These are phyloP conservation scores for Scopus umbretta DNA, from an alignment of 2,113 vertebrate species.

Conservation along the genomic window DNA sequence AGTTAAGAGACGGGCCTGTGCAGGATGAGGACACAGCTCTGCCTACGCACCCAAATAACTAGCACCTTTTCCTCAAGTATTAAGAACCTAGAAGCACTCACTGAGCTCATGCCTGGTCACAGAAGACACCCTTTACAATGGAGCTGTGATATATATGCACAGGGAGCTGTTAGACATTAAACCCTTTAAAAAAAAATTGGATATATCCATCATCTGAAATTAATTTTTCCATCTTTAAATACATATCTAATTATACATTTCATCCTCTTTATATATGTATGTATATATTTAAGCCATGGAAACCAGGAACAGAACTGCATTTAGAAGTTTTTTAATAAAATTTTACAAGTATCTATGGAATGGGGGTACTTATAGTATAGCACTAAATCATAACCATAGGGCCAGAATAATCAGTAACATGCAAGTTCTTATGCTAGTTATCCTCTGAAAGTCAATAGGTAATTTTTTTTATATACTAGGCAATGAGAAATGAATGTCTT, in stretches of 20 bases:
- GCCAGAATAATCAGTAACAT: neutral
- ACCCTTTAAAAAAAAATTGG: neutral
- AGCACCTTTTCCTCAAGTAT: neutral
- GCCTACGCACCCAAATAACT: neutral
- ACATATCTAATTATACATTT: neutral
- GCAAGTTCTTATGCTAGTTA: neutral
- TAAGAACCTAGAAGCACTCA: neutral
- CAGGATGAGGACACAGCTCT: neutral
- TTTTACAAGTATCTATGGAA: neutral
- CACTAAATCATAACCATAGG: neutral
- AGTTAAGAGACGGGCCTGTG: neutral
- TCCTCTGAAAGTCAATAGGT: neutral
- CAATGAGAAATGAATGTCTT: neutral
- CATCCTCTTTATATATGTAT: neutral
- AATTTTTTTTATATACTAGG: neutral
- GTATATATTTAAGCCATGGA: neutral
- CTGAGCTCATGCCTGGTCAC: neutral
- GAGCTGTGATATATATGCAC: neutral
- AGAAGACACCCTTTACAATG: neutral
- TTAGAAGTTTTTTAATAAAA: neutral
- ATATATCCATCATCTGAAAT: neutral
- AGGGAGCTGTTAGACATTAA: neutral
- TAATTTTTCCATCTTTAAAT: neutral
- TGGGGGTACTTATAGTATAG: neutral
- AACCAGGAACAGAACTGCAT: neutral